These are phyloP conservation scores for Hesperia comma DNA, from an alignment of 2,888 invertebrate species.

Conservation along the genomic window DNA sequence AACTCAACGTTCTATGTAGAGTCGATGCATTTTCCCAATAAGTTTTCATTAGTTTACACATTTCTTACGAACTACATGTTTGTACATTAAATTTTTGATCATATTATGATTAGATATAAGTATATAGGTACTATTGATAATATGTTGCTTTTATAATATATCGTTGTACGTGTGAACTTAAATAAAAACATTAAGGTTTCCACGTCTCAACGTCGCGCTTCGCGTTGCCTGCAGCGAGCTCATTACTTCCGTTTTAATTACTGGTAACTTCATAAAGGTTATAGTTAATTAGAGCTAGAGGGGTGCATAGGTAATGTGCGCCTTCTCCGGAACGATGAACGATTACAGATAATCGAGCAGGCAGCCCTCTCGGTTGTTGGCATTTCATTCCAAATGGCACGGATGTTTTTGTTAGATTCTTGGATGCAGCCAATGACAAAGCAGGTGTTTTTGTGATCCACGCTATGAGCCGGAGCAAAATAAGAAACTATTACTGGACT, in stretches of 20 bases:
- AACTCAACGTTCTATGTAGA: no score
- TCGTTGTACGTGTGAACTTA: no score
- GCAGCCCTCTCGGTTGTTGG: conserved; percentile 43
- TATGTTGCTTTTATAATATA: no score
- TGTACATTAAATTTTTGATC: no score
- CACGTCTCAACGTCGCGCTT: neutral
- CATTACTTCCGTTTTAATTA: conserved; percentile 42
- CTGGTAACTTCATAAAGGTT: conserved; percentile 44
- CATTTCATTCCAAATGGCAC: conserved; percentile 43
- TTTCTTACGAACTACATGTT: no score
- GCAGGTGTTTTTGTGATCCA: conserved; percentile 34
- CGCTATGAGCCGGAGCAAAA: conserved; percentile 21
- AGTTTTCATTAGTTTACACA: no score
- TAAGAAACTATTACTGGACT: conserved; percentile 19
- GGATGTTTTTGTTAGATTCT: conserved; percentile 42
- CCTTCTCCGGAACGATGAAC: conserved; percentile 43
- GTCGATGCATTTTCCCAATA: no score
- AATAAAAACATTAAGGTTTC: neutral
- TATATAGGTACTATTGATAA: no score
- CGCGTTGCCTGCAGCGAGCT: neutral
- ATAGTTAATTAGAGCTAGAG: conserved; percentile 43
- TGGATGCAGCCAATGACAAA: conserved; percentile 35
- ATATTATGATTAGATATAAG: no score
- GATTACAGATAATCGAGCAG: conserved; percentile 40
- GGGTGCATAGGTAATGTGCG: conserved; percentile 50